A percentile compares a stretch with the other conserved stretches of the same genome.
phyloP scores from a whole-genome alignment of 1,140 invertebrate genomes.

The Hydropsyche tenuis region DNA sequence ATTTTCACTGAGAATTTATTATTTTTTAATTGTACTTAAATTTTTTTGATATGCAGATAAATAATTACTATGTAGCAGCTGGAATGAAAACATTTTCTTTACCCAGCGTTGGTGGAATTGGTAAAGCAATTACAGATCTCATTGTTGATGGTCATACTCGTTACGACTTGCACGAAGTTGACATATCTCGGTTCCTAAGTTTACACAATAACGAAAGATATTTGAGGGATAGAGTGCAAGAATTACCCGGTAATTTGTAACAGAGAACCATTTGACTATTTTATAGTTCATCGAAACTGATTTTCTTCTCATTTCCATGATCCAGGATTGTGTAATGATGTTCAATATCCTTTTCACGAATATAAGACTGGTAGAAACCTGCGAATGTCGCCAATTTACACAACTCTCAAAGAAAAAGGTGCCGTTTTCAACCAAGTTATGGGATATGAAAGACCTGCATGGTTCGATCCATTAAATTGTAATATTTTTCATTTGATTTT shows the following conservation, averaged over 20 bases:
- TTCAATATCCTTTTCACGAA: conserved; percentile 85
- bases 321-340: conserved; percentile 76
- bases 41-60: conserved; percentile 65
- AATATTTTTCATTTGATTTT: background rate
- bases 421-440: conserved; percentile 98
- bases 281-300: background rate
- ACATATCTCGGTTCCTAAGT: conserved; percentile 91
- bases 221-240: conserved; percentile 88
- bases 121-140: conserved; percentile 86
- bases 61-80: conserved; percentile 94
- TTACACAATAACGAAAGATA: conserved; percentile 97
- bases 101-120: conserved; percentile 92
- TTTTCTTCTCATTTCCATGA: too few species aligned
- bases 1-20: background rate
- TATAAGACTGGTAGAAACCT: conserved; percentile 90
- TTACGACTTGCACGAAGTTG: conserved; percentile 90
- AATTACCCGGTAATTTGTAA: conserved; percentile 81
- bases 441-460: conserved; percentile 96
- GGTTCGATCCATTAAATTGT: conserved; percentile 72
- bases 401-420: conserved; percentile 86
- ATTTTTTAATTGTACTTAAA: too few species aligned
- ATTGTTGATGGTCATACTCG: conserved; percentile 83
- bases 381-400: conserved; percentile 95
- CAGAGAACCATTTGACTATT: background rate
- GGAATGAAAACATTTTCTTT: conserved; percentile 96